phyloP scores from a whole-genome alignment of 2,797 vertebrate species.

The Poeciliopsis infans region DNA sequence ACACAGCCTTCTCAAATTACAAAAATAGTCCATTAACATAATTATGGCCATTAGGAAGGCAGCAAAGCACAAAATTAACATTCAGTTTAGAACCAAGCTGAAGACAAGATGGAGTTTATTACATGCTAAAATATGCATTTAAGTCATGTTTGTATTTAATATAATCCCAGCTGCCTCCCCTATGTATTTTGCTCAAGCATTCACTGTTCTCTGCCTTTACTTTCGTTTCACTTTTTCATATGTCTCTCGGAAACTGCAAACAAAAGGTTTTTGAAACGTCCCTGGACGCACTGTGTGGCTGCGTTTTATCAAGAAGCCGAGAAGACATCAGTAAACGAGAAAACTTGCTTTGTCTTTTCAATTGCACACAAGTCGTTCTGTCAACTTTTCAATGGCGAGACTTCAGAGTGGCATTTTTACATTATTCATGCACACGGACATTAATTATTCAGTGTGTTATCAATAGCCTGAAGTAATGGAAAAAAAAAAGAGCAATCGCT shows the following conservation, averaged over 20 bases:
- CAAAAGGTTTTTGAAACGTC: neutral
- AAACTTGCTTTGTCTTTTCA: neutral
- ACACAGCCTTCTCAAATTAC: neutral
- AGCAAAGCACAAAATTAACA: neutral
- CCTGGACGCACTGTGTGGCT: neutral
- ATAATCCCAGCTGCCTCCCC: neutral
- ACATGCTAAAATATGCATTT: neutral
- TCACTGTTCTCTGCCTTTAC: neutral
- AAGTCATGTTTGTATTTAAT: neutral
- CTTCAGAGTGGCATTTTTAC: neutral
- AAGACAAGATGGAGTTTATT: neutral
- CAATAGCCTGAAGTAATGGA: neutral
- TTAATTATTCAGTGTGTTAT: constrained; percentile 1
- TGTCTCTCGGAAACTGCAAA: neutral
- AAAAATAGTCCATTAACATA: neutral
- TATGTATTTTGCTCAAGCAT: neutral
- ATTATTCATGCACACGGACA: neutral
- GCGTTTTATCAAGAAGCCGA: neutral
- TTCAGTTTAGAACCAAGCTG: neutral
- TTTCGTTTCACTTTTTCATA: neutral
- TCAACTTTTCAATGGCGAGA: neutral
- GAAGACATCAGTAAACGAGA: neutral
- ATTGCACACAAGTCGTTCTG: neutral
- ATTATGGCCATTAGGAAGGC: neutral
- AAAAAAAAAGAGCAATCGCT: neutral